These are phyloP conservation scores for Rattus rattus DNA, from an alignment of 2,113 vertebrate species.

Conservation along the genomic window DNA sequence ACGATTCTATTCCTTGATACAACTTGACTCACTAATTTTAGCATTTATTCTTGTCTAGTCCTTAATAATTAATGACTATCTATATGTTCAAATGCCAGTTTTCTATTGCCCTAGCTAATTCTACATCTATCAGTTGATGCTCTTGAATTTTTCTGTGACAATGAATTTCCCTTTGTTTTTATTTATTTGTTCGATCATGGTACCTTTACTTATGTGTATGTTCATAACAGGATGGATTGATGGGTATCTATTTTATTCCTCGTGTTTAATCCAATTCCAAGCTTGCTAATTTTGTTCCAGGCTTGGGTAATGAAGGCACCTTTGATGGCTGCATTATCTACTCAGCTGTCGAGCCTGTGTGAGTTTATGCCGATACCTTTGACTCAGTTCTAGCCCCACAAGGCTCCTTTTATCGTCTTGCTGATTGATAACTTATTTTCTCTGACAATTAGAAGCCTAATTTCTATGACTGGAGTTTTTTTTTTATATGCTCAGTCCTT, in stretches of 20 bases:
- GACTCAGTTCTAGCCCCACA: background rate
- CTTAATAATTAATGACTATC: slow-evolving; percentile 9
- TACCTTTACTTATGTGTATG: background rate
- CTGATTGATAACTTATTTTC: slow-evolving; percentile 29
- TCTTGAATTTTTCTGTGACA: background rate
- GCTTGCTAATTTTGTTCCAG: background rate
- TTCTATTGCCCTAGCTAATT: slow-evolving; percentile 19
- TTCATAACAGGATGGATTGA: background rate
- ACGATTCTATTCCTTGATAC: slow-evolving; percentile 1
- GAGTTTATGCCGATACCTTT: background rate
- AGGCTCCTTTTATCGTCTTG: background rate
- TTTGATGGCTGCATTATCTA: background rate
- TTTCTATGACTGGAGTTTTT: background rate
- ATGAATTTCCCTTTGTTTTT: background rate
- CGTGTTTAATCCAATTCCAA: background rate
- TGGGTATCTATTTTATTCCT: background rate
- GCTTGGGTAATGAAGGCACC: background rate
- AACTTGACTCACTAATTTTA: background rate
- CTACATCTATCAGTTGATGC: background rate
- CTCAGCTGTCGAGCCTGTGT: background rate
- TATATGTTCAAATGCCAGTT: background rate
- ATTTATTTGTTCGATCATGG: background rate
- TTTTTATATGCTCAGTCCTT: background rate
- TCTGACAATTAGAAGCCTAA: background rate
- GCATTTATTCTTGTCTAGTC: background rate